Evolutionary conservation across 2,797 vertebrate species (phyloP).

Genomic region (Mallotus villosus): DNA sequence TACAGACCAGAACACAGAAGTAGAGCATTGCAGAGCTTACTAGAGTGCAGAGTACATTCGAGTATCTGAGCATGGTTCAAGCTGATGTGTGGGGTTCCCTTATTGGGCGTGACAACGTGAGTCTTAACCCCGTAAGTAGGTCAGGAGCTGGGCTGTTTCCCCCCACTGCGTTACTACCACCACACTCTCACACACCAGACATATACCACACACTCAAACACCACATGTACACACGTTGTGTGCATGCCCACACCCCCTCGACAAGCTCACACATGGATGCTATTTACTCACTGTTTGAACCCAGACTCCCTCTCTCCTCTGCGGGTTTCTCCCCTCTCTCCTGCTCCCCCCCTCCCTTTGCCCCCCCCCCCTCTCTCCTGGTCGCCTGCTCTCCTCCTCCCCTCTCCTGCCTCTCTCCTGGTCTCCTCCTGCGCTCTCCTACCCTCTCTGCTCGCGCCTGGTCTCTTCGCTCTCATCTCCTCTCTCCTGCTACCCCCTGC

Average conservation of each 20-base stretch:
- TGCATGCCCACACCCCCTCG: background rate
- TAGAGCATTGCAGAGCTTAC: too few relatives aligned
- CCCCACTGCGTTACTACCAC: slow-evolving; percentile 36
- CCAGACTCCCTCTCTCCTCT: background rate
- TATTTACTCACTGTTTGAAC: too few relatives aligned
- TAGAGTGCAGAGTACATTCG: too few relatives aligned
- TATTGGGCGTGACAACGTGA: slow-evolving; percentile 24
- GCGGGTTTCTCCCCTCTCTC: background rate
- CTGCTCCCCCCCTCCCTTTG: background rate
- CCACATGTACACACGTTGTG: slow-evolving; percentile 9
- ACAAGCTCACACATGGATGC: too few relatives aligned
- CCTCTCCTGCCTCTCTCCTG: background rate
- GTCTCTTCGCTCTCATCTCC: background rate
- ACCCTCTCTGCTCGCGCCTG: too few relatives aligned
- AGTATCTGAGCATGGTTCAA: background rate
- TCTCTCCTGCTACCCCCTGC: too few relatives aligned
- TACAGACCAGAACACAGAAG: too few relatives aligned
- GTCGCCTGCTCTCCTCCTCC: background rate
- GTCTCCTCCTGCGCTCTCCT: background rate
- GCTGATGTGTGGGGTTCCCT: slow-evolving; percentile 52
- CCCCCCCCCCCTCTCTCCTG: too few relatives aligned
- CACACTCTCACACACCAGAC: slow-evolving; percentile 13
- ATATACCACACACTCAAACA: slow-evolving; percentile 2
- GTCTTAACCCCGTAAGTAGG: slow-evolving; percentile 54
- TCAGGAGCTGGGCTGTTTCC: slow-evolving; percentile 47